phyloP scores from a whole-genome alignment of 2,797 vertebrate species.

The Pyrocephalus nanus region DNA sequence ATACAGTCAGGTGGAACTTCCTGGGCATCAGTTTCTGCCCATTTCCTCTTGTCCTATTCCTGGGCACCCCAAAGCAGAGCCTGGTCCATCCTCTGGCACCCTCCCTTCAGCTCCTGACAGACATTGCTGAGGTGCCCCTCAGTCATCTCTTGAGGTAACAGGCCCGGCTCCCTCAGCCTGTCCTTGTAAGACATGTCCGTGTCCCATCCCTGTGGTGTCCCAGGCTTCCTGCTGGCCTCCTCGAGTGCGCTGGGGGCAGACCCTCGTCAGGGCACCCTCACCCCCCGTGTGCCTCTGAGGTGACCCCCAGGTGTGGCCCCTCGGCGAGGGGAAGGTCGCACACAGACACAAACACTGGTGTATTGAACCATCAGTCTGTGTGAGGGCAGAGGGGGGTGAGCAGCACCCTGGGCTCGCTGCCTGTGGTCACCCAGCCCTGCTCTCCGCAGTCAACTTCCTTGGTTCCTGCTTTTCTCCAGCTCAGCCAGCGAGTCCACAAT shows the following conservation, averaged over 20 bases:
- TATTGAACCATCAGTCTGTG: not conserved
- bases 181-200: accelerated
- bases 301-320: accelerated
- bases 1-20: not conserved
- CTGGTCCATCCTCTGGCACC: not conserved
- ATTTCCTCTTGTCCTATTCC: accelerated
- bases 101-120: not conserved
- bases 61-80: not conserved
- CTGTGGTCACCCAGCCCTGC: accelerated
- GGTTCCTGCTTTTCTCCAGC: constrained; percentile 3
- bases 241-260: not conserved
- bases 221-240: not conserved
- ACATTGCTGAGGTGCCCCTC: not conserved
- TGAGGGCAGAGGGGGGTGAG: accelerated
- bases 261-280: not conserved
- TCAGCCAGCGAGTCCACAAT: constrained; percentile 47
- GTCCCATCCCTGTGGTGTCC: too few species aligned
- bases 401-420: not conserved
- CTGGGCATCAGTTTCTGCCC: not conserved
- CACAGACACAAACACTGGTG: accelerated
- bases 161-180: not conserved
- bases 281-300: not conserved
- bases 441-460: not conserved
- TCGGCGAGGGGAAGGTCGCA: accelerated
- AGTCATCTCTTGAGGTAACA: not conserved